Base-by-base conservation (phyloP, 2,888 invertebrate genomes). In the Drosophila monieri region DNA sequence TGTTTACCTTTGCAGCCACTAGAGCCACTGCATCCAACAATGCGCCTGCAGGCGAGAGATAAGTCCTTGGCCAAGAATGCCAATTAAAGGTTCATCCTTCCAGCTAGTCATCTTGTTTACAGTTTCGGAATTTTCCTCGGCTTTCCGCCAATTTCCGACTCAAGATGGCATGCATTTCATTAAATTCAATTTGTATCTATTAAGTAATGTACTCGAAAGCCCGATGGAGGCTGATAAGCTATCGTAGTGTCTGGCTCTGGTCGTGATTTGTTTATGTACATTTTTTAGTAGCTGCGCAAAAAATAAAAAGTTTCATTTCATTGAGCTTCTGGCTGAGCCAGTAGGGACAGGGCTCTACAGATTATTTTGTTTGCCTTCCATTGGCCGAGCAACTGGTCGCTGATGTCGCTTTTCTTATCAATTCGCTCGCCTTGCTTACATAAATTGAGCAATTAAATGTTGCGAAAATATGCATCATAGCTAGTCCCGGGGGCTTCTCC, bases 181-280 rank as follows among this genome's bases (percentile, higher is more conserved):
- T 79, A 87, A 85, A 87, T 85, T 81, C 81, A 81, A 81, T 81
- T 66, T 87, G 88, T 77, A 79, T 68, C 56, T 74, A 72, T 78
- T 85, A 56, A 71, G 52, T 64, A 8, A 46, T 47, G 32, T 66
- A 23, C 46, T 75, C 64, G 39, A 27, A 46, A 9, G 44, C 5
- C 15, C 12, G 73, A 55, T 56, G 73, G 46, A 30, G 10, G 49
- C 49, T 85, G 85, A 81, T 87, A 87, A 81, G 80, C 23, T 80
- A 84, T 80, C 71, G 18, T 18, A 18, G 18, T 1, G 18, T n/a
- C n/a, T 18, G 18, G 1, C 18, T 18, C 44, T 32, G 25, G 49
- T 75, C 70, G 73, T 76, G 73, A 73, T 71, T 78, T 68, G 54
- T 67, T 37, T 65, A 78, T 71, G 76, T 57, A 71, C 71, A 80